These are phyloP conservation scores for Trilocha varians DNA, from an alignment of 2,888 invertebrate species.

Conservation along the genomic window DNA sequence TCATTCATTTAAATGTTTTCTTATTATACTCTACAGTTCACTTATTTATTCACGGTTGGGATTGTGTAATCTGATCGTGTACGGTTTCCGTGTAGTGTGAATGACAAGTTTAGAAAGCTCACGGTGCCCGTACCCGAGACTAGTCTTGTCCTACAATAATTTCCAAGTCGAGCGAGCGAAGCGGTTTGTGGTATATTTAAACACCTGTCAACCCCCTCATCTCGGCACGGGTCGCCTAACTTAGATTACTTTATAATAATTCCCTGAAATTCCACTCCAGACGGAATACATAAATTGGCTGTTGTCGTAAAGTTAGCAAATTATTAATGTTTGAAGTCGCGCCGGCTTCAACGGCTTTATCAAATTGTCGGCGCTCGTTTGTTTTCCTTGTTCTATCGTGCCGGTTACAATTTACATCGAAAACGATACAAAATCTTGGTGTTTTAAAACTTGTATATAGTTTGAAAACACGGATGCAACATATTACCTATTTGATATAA, in stretches of 20 bases:
- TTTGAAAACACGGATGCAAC: constrained; percentile 4
- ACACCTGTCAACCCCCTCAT: constrained; percentile 59
- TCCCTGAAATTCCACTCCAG: constrained; percentile 49
- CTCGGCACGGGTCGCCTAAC: constrained; percentile 52
- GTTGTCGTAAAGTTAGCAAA: constrained; percentile 49
- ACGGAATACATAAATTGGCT: constrained; percentile 54
- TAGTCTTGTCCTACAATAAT: constrained; percentile 40
- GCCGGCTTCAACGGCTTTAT: constrained; percentile 39
- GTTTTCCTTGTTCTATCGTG: constrained; percentile 34
- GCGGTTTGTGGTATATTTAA: constrained; percentile 52
- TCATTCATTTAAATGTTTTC: too few species aligned
- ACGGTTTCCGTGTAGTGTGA: constrained; percentile 19
- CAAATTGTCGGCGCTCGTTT: constrained; percentile 39
- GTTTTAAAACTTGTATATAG: constrained; percentile 14
- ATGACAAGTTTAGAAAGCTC: constrained; percentile 36
- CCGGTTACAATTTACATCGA: constrained; percentile 44
- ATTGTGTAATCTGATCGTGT: not conserved
- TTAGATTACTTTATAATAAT: constrained; percentile 70
- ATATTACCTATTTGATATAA: too few species aligned
- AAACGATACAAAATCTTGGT: constrained; percentile 41
- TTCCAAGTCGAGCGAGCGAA: constrained; percentile 32
- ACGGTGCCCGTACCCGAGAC: constrained; percentile 38
- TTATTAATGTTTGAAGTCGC: constrained; percentile 49
- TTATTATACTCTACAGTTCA: too few species aligned
- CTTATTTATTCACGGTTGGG: not conserved